Evolutionary conservation across 1,140 invertebrate species (phyloP).

Genomic region (Pteromalus puparum): DNA sequence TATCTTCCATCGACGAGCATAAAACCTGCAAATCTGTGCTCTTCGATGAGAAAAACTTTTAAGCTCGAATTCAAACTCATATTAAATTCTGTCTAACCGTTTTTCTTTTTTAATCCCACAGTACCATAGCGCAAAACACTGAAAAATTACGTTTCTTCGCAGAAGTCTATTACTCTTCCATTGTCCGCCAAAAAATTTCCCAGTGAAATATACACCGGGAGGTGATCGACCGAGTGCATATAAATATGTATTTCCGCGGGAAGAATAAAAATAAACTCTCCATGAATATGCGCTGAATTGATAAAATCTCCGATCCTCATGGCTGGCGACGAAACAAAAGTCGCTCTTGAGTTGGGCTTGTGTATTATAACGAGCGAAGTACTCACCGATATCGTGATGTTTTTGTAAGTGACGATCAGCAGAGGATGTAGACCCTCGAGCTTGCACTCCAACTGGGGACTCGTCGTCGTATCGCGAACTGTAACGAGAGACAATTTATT

Average conservation of each 20-base stretch:
- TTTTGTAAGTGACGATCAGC: slow-evolving; percentile 73
- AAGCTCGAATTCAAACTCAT: no score
- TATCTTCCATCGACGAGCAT: neutral
- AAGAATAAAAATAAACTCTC: neutral
- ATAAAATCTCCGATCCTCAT: neutral
- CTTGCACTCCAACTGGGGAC: slow-evolving; percentile 62
- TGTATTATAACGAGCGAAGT: neutral
- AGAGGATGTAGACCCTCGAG: slow-evolving; percentile 71
- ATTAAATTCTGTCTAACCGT: neutral
- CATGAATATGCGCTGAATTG: neutral
- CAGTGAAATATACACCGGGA: no score
- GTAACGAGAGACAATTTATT: slow-evolving; percentile 58
- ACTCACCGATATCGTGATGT: slow-evolving; percentile 73
- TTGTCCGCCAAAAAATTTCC: neutral
- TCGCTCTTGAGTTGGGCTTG: neutral
- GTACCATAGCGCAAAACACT: no score
- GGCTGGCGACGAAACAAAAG: neutral
- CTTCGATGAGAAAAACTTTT: neutral
- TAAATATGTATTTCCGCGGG: neutral
- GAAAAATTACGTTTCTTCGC: no score
- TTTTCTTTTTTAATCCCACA: neutral
- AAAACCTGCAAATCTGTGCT: neutral
- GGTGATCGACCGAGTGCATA: neutral
- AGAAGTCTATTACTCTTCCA: neutral
- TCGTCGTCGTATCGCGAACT: slow-evolving; percentile 60